phyloP scores from a whole-genome alignment of 2,113 vertebrate species.

The Aleadryas rufinucha region DNA sequence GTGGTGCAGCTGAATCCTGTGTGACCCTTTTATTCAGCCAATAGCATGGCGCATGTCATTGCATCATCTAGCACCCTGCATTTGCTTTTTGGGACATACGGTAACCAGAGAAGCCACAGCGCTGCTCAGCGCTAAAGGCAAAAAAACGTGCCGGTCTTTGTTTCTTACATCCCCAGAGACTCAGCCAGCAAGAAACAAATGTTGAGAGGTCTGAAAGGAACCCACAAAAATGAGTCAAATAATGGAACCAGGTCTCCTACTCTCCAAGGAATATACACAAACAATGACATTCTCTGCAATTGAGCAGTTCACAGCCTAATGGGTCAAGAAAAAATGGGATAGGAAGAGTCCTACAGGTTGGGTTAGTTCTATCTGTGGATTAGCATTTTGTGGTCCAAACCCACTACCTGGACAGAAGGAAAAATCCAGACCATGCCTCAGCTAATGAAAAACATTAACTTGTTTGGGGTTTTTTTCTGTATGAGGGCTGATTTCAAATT shows the following conservation, averaged over 20 bases:
- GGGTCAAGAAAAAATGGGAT: background rate
- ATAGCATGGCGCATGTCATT: background rate
- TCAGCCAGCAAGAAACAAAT: background rate
- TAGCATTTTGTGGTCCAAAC: background rate
- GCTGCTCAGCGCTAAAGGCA: background rate
- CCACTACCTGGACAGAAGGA: background rate
- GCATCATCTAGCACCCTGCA: slow-evolving; percentile 5
- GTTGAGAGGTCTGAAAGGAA: background rate
- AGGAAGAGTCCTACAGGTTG: background rate
- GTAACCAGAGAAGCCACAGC: background rate
- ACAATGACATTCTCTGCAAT: background rate
- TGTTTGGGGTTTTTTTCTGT: background rate
- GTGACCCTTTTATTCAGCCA: background rate
- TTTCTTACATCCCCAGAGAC: background rate
- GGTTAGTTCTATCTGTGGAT: background rate
- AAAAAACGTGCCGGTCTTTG: background rate
- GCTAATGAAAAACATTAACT: background rate
- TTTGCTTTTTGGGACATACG: background rate
- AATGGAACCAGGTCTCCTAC: background rate
- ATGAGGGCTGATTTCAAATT: background rate
- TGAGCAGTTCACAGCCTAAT: background rate
- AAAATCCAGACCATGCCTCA: background rate
- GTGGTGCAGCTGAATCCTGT: background rate
- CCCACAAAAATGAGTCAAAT: background rate
- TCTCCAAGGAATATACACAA: background rate